A percentile compares a stretch with the other conserved stretches of the same genome.
These are phyloP conservation scores for Danio albolineatus DNA, from an alignment of 2,797 vertebrate genomes.

Conservation along the genomic window DNA sequence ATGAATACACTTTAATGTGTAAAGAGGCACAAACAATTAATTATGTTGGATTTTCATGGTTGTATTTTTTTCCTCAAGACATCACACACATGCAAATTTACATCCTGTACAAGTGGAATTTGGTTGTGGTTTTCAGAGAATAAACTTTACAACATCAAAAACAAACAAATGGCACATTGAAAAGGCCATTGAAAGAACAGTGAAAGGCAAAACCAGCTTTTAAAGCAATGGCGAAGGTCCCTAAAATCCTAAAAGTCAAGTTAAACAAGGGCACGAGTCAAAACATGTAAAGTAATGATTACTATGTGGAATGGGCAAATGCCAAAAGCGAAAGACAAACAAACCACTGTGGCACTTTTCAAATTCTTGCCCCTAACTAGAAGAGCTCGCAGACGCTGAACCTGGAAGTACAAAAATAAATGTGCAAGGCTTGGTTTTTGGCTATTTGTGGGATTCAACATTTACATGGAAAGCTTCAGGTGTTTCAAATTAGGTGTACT, in stretches of 20 bases:
- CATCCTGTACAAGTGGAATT: slow-evolving; percentile 64
- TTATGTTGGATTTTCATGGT: slow-evolving; percentile 65
- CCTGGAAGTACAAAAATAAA: slow-evolving; percentile 31
- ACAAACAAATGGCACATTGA: slow-evolving; percentile 61
- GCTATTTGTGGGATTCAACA: slow-evolving; percentile 15
- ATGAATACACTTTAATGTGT: slow-evolving; percentile 76
- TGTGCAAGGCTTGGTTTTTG: slow-evolving; percentile 4
- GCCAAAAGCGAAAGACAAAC: slow-evolving; percentile 23
- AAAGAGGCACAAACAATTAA: slow-evolving; percentile 82
- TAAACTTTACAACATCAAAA: slow-evolving; percentile 60
- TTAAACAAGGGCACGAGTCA: slow-evolving; percentile 48
- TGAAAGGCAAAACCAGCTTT: slow-evolving; percentile 57
- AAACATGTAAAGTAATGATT: slow-evolving; percentile 18
- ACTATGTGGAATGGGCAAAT: slow-evolving; percentile 47
- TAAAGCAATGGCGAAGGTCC: slow-evolving; percentile 57
- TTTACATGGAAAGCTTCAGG: slow-evolving; percentile 13
- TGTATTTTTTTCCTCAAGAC: slow-evolving; percentile 72
- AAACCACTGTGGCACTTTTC: slow-evolving; percentile 32
- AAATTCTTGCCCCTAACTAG: slow-evolving; percentile 47
- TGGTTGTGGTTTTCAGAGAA: slow-evolving; percentile 68
- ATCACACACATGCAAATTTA: slow-evolving; percentile 78
- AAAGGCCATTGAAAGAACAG: slow-evolving; percentile 61
- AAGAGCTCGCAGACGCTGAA: slow-evolving; percentile 35
- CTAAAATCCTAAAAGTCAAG: slow-evolving; percentile 24
- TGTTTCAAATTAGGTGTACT: neutral